Percentiles rank a stretch among this genome's conserved stretches.
Conservation (phyloP, 2,888 invertebrate species). For the Mayetiola destructor region DNA sequence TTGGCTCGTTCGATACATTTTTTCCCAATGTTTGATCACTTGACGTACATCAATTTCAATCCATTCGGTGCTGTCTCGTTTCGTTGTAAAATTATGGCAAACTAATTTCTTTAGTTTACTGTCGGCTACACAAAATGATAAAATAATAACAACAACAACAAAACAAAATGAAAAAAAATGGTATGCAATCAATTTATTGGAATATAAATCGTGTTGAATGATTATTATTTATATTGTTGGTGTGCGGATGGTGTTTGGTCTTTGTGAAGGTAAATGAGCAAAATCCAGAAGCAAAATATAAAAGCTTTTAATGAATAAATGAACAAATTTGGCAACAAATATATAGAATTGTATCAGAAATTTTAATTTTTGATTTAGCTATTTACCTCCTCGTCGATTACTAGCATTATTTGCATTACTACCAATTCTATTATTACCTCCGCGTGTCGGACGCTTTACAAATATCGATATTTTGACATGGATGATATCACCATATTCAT, state of each 20-base stretch:
- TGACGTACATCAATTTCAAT: slow-evolving; percentile 10
- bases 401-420: not conserved
- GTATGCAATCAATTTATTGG: no score
- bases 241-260: no score
- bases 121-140: not conserved
- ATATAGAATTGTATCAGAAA: no score
- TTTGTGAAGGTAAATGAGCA: not conserved
- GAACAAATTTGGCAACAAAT: not conserved
- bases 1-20: not conserved
- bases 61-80: slow-evolving; percentile 1
- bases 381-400: slow-evolving; percentile 13
- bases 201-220: no score
- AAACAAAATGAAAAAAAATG: not conserved
- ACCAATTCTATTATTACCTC: slow-evolving; percentile 14
- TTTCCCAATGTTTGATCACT: slow-evolving; percentile 15
- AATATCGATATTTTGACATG: slow-evolving; percentile 9
- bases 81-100: not conserved
- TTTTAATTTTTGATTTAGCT: not conserved
- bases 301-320: not conserved
- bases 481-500: slow-evolving; percentile 13
- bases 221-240: no score
- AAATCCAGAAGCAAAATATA: not conserved
- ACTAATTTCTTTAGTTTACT: slow-evolving; percentile 1
- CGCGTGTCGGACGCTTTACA: not conserved
- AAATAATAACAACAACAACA: not conserved